Evolutionary conservation across 2,888 invertebrate genomes (phyloP).

Genomic region (Pristionchus entomophagus): DNA sequence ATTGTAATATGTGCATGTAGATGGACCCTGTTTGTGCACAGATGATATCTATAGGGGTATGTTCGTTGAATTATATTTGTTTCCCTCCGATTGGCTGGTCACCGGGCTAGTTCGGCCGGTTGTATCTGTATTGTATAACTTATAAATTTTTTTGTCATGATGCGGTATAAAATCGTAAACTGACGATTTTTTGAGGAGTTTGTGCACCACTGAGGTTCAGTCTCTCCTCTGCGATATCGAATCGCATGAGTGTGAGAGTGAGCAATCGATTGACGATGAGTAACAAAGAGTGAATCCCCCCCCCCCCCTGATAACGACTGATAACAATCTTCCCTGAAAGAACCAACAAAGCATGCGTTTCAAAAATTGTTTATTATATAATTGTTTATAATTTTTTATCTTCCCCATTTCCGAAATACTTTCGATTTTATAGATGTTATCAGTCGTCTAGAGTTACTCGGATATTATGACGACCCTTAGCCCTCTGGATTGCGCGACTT

Average conservation of each 20-base stretch:
- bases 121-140: slow-evolving; percentile 8
- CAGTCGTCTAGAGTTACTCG: neutral
- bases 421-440: slow-evolving; percentile 11
- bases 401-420: neutral
- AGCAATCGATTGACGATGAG: slow-evolving; percentile 18
- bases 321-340: slow-evolving; percentile 29
- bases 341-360: slow-evolving; percentile 17
- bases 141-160: slow-evolving; percentile 16
- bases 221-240: slow-evolving; percentile 22
- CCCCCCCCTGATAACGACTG: slow-evolving; percentile 34
- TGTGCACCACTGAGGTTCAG: neutral
- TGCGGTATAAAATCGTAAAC: slow-evolving; percentile 25
- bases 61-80: slow-evolving; percentile 27
- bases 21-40: slow-evolving; percentile 13
- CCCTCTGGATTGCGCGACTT: slow-evolving; percentile 7
- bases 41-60: slow-evolving; percentile 39
- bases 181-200: neutral
- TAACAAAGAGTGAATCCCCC: slow-evolving; percentile 12
- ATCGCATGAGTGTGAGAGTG: slow-evolving; percentile 29
- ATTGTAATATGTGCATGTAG: slow-evolving; percentile 27
- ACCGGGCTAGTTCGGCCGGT: neutral
- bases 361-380: neutral
- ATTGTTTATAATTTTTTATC: too few relatives aligned
- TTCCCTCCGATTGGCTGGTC: neutral
- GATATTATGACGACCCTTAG: slow-evolving; percentile 17